Evolutionary conservation across 92 coral and sea anemone genomes (phyloP), one percentile per base, ranked within the genome.

Genomic region (Desmophyllum pertusum): DNA sequence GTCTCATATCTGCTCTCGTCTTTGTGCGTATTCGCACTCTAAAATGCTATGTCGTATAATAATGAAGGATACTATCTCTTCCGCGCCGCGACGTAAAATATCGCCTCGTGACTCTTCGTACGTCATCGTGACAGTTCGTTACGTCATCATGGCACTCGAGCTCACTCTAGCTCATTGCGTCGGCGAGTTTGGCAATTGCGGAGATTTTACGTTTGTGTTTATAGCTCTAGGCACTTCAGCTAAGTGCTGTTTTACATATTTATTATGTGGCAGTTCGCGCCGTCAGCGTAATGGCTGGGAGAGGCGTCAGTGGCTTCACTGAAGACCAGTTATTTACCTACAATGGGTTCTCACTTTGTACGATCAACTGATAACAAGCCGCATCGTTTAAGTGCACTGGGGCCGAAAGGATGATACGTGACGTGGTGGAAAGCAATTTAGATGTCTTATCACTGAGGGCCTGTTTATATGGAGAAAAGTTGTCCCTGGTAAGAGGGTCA

Each of bases 61-160:
- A n/a, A n/a, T n/a, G n/a, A n/a, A n/a, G 9, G 19, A 67, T 15
- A 9, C 3, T 15, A 23, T 23, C 31, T 7, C 63, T 31, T 31
- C n/a, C 11, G 36, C 19, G 7, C 42, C 4, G 55, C 39, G 6
- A 48, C 40, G 63, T 48, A 31, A 31, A 43, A 4, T 72, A 8
- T 35, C 79, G 65, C 62, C 36, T 51, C 79, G 79, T 35, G 33
- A 50, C 30, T 59, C 17, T 75, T 75, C 42, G 65, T 19, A 35
- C 79, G 79, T 75, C 79, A 75, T 48, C 79, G 29, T 29, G 43
- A 50, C 41, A 3, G 3, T 74, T 50, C 63, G 64, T 75, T 42
- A 50, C 64, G 79, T 51, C 63, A 75, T 30, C 33, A 18, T 48
- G 57, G 38, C 37, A 3, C 23, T 37, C 6, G 6, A 23, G 15